Evolutionary conservation across 2,797 vertebrate species (phyloP).

Genomic region (Lutjanus argentimaculatus): DNA sequence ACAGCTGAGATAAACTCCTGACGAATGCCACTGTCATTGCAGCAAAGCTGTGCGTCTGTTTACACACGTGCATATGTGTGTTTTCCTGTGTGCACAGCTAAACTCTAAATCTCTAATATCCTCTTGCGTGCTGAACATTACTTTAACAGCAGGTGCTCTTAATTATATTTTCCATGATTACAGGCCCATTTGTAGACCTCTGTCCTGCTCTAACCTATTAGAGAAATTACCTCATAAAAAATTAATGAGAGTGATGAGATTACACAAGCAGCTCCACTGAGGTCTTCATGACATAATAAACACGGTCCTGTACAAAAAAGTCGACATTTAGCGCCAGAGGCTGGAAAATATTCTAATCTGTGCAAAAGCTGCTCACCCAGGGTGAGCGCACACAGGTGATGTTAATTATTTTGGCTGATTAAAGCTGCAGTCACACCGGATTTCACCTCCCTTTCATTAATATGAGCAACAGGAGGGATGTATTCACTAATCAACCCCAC

Average conservation of each 20-base stretch:
- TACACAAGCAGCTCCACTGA: slow-evolving; percentile 49
- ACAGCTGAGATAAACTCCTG: neutral
- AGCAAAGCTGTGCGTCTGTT: neutral
- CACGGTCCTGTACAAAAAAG: neutral
- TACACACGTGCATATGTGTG: slow-evolving; percentile 9
- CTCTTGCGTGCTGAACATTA: slow-evolving; percentile 39
- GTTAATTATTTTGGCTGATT: slow-evolving; percentile 16
- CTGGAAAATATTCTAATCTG: slow-evolving; percentile 9
- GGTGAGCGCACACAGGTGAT: neutral
- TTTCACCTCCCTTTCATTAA: neutral
- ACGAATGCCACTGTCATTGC: slow-evolving; percentile 11
- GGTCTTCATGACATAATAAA: slow-evolving; percentile 45
- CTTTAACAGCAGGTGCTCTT: slow-evolving; percentile 66
- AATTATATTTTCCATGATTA: slow-evolving; percentile 69
- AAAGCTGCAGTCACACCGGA: neutral
- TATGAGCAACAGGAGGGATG: neutral
- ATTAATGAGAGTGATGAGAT: slow-evolving; percentile 67
- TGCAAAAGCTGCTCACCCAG: neutral
- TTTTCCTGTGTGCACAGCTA: slow-evolving; percentile 28
- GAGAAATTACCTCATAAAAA: slow-evolving; percentile 57
- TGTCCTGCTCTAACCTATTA: slow-evolving; percentile 53
- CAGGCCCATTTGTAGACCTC: slow-evolving; percentile 57
- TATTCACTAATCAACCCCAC: neutral
- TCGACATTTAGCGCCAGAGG: slow-evolving; percentile 11
- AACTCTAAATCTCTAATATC: slow-evolving; percentile 51